Conservation (phyloP, 92 coral and sea anemone species). For the Epizoanthus scotinus region DNA sequence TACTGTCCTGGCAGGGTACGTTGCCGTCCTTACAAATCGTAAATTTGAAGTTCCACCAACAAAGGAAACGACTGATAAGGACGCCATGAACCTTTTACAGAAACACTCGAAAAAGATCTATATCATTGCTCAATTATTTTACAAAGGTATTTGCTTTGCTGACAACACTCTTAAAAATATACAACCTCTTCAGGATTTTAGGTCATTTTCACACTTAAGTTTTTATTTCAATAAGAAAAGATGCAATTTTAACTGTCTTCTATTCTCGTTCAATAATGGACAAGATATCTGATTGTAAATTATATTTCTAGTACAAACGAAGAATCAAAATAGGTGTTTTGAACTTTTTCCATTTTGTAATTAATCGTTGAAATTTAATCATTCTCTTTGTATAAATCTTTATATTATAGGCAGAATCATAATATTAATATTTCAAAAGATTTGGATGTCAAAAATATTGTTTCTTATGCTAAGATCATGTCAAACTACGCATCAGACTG, state of each 20-base stretch:
- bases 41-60: not conserved
- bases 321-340: not conserved
- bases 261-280: not conserved
- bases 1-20: too few species aligned
- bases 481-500: too few species aligned
- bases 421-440: not conserved
- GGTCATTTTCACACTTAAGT: not conserved
- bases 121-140: conserved; percentile 7
- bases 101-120: not conserved
- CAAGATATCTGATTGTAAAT: not conserved
- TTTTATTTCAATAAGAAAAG: not conserved
- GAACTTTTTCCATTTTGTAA: not conserved
- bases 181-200: not conserved
- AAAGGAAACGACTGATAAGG: not conserved
- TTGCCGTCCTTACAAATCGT: not conserved
- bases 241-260: not conserved
- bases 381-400: not conserved
- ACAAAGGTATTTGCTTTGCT: not conserved
- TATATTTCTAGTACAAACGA: not conserved
- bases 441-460: not conserved
- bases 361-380: not conserved
- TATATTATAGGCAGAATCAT: not conserved
- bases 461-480: not conserved
- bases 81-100: not conserved
- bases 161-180: not conserved